These are phyloP conservation scores for Empidonax traillii DNA, from an alignment of 2,113 vertebrate genomes.

Conservation along the genomic window DNA sequence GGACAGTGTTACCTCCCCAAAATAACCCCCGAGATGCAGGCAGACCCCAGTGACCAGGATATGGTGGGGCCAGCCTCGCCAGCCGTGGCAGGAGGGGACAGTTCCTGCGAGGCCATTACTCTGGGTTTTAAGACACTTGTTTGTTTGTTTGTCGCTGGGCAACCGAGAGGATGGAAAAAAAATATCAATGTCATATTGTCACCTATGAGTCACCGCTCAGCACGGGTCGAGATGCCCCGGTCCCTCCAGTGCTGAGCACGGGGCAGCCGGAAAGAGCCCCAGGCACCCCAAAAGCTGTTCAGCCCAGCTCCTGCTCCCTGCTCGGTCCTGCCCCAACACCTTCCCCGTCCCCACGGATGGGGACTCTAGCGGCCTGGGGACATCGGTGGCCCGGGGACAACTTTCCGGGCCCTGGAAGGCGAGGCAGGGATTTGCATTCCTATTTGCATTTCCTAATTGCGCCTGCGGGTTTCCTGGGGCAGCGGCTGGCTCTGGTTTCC, in stretches of 20 bases:
- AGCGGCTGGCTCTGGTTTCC: conserved; percentile 46
- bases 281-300: not conserved
- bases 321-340: accelerated
- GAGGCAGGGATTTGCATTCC: not conserved
- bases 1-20: not conserved
- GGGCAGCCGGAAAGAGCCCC: accelerated
- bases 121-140: not conserved
- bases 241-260: accelerated
- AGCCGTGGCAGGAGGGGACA: not conserved
- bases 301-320: not conserved
- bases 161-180: conserved; percentile 43
- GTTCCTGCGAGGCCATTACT: not conserved
- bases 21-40: not conserved
- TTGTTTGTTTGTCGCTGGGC: conserved; percentile 50
- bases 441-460: conserved; percentile 61
- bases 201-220: conserved; percentile 20
- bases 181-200: conserved; percentile 41
- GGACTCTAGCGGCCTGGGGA: not conserved
- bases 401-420: not conserved
- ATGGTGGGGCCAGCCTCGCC: accelerated
- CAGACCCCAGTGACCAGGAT: not conserved
- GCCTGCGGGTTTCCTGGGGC: conserved; percentile 53
- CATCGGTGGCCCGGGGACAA: not conserved
- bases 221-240: not conserved
- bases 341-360: not conserved